Evolutionary conservation across 1,140 invertebrate genomes (phyloP).

Genomic region (Littorina saxatilis): DNA sequence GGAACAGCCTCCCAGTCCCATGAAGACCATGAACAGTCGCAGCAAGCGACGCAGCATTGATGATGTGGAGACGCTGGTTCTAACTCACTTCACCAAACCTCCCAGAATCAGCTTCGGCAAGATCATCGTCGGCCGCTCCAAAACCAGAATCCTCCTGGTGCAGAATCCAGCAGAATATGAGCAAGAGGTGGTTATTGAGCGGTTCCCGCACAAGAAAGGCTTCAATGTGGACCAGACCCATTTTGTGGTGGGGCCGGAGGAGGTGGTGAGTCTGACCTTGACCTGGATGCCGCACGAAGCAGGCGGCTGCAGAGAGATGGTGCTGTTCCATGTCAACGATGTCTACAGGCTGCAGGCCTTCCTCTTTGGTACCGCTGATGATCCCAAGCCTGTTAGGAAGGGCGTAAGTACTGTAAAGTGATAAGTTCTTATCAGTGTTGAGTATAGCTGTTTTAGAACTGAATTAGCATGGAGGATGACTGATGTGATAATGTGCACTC

Average conservation of each 20-base stretch:
- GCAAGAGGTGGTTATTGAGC: conserved; percentile 66
- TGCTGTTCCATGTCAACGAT: conserved; percentile 63
- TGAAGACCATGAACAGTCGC: neutral
- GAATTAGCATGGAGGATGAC: neutral
- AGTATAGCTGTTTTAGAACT: neutral
- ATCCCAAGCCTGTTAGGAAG: conserved; percentile 52
- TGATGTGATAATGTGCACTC: neutral
- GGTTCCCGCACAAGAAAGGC: conserved; percentile 66
- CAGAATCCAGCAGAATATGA: conserved; percentile 69
- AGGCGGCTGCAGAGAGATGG: conserved; percentile 64
- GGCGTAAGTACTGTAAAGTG: conserved; percentile 20
- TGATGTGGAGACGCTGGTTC: conserved; percentile 59
- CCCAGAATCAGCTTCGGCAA: conserved; percentile 67
- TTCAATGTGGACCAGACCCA: conserved; percentile 58
- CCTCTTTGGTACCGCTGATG: conserved; percentile 62
- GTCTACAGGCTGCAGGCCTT: conserved; percentile 65
- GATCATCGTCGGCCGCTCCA: conserved; percentile 50
- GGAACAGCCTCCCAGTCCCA: conserved; percentile 39
- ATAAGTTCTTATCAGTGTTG: too few relatives aligned
- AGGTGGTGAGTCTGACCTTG: conserved; percentile 50
- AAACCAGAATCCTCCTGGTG: conserved; percentile 54
- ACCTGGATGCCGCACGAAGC: conserved; percentile 63
- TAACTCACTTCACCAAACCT: conserved; percentile 68
- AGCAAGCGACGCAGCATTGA: conserved; percentile 51
- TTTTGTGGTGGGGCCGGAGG: conserved; percentile 58